Evolutionary conservation across 2,888 invertebrate genomes (phyloP), one percentile per base, ranked within the genome.

Genomic region (Zootermopsis nevadensis): DNA sequence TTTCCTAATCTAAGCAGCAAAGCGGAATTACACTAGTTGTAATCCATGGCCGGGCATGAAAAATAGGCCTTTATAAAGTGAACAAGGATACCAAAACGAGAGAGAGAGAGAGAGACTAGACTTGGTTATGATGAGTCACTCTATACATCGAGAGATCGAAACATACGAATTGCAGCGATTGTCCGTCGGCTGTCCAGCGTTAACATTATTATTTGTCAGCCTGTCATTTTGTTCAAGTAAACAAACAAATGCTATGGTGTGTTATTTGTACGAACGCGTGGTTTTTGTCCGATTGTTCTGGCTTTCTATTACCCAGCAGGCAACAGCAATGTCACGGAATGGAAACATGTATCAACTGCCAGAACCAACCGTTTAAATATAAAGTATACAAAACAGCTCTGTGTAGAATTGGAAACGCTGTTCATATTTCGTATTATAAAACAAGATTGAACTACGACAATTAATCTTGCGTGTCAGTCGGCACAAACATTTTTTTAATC

Each of bases 221-320:
- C 27, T 60, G 60, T 60, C 60, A 60, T 60, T 60, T 60, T 24
- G n/a, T 60, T 60, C 60, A 60, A 60, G 27, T 60, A 60, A 60
- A 60, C 60, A 60, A 60, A 60, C 60, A 60, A 60, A 60, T 60
- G 60, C 60, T 60, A n/a, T 12, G 60, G 60, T 60, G 60, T 60
- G 60, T 60, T 60, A 60, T 27, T 60, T 24, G 60, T 27, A 24
- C n/a, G 60, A n/a, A 60, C n/a, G 60, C n/a, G 60, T n/a, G 60
- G 60, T 42, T 76, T 42, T 42, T 76, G 33, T 76, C 27, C 38
- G 76, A 76, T 76, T 76, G 76, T 76, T 76, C 76, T 42, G 76
- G n/a, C 76, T 76, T 76, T 76, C 76, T 42, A 76, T 76, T 76
- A 76, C 42, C 27, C 76, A 60, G 60, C 60, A 60, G 60, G 60